These are phyloP conservation scores for Trinorchestia longiramus DNA, from an alignment of 1,140 invertebrate species.

Conservation along the genomic window DNA sequence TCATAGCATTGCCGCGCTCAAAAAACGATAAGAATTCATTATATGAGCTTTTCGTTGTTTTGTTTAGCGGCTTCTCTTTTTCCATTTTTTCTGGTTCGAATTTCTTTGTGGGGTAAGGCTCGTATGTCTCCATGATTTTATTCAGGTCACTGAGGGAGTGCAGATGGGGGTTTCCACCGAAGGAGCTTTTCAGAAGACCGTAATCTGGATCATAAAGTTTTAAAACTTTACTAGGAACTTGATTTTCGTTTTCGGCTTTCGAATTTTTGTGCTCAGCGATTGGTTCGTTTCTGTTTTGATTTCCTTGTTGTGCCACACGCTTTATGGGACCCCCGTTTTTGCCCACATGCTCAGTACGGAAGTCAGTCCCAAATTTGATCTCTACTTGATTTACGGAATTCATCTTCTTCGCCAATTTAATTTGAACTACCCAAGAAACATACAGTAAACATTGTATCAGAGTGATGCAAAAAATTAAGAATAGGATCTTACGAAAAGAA, in stretches of 20 bases:
- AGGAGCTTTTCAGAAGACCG: background rate
- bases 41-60: background rate
- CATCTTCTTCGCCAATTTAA: background rate
- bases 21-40: background rate
- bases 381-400: background rate
- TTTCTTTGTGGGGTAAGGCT: background rate
- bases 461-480: background rate
- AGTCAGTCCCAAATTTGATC: background rate
- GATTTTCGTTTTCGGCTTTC: background rate
- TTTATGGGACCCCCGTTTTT: background rate
- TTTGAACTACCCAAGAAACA: background rate
- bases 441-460: background rate
- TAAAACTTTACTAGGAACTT: background rate
- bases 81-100: background rate
- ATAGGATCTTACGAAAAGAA: background rate
- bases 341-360: background rate
- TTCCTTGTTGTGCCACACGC: background rate
- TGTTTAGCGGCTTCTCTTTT: background rate
- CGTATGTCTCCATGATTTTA: background rate
- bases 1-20: background rate
- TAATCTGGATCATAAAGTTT: background rate
- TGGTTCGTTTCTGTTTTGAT: background rate
- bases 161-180: background rate
- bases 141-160: background rate
- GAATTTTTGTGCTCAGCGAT: background rate